These are phyloP conservation scores for Condylura cristata DNA, from an alignment of 2,113 vertebrate genomes.

Conservation along the genomic window DNA sequence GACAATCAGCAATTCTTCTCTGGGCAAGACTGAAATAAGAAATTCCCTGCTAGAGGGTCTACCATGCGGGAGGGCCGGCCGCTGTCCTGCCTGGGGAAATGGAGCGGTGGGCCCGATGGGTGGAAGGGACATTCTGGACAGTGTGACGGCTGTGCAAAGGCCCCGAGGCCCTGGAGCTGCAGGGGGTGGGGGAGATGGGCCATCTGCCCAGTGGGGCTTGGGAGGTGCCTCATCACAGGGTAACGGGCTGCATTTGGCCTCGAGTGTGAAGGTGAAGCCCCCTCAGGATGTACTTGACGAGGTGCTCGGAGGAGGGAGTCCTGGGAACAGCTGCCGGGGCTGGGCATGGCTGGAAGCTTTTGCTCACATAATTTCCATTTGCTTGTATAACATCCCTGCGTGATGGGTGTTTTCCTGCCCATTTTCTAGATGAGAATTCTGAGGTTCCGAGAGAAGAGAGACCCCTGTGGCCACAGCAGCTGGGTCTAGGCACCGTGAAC, in stretches of 20 bases:
- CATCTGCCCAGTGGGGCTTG: fast-evolving
- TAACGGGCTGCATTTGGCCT: background rate
- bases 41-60: background rate
- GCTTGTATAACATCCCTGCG: background rate
- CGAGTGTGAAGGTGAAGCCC: fast-evolving
- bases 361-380: too few relatives aligned
- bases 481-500: fast-evolving
- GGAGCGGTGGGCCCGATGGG: background rate
- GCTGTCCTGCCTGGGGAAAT: background rate
- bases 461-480: too few relatives aligned
- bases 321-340: too few relatives aligned
- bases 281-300: background rate
- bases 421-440: background rate
- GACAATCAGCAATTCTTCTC: background rate
- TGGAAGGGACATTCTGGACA: background rate
- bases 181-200: background rate
- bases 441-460: background rate
- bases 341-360: too few relatives aligned
- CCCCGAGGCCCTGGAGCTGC: too few relatives aligned
- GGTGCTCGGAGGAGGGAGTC: background rate
- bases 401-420: background rate
- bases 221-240: background rate
- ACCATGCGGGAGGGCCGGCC: fast-evolving
- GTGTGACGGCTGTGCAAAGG: background rate
- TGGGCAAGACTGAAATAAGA: background rate